phyloP scores from a whole-genome alignment of 1,140 invertebrate species.

The Physella acuta region DNA sequence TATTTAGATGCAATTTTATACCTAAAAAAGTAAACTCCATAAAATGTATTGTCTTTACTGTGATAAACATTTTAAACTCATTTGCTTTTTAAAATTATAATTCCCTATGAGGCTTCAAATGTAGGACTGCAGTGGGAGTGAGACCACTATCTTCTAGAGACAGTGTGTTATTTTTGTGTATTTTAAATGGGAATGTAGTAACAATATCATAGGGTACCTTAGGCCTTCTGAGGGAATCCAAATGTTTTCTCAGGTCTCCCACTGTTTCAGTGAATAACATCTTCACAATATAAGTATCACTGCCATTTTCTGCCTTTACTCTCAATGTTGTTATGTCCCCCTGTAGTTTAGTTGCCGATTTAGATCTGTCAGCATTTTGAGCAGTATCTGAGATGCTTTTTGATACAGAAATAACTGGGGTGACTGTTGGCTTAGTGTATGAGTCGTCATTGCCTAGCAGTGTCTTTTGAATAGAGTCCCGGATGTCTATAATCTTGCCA shows the following conservation, averaged over 20 bases:
- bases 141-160: slow-evolving; percentile 50
- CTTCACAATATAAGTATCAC: slow-evolving; percentile 58
- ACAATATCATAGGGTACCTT: slow-evolving; percentile 44
- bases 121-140: slow-evolving; percentile 53
- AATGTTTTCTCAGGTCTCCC: slow-evolving; percentile 49
- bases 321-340: slow-evolving; percentile 53
- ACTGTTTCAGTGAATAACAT: slow-evolving; percentile 56
- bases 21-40: too few species aligned
- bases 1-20: too few species aligned
- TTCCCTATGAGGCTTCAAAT: slow-evolving; percentile 40
- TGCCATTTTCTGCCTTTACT: slow-evolving; percentile 52
- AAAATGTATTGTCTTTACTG: too few species aligned
- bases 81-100: too few species aligned
- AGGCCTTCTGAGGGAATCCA: slow-evolving; percentile 43
- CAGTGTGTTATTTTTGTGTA: slow-evolving; percentile 38
- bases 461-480: slow-evolving; percentile 43
- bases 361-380: slow-evolving; percentile 27
- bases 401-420: not conserved
- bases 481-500: slow-evolving; percentile 57
- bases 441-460: slow-evolving; percentile 31
- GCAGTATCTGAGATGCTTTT: not conserved
- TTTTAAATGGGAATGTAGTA: slow-evolving; percentile 50
- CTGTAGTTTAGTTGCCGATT: slow-evolving; percentile 30
- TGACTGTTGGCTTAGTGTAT: slow-evolving; percentile 1
- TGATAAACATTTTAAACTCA: too few species aligned